A percentile compares a stretch with the other conserved stretches of the same genome.
Conservation (phyloP, 2,113 vertebrate genomes). For the Chionodraco myersi region DNA sequence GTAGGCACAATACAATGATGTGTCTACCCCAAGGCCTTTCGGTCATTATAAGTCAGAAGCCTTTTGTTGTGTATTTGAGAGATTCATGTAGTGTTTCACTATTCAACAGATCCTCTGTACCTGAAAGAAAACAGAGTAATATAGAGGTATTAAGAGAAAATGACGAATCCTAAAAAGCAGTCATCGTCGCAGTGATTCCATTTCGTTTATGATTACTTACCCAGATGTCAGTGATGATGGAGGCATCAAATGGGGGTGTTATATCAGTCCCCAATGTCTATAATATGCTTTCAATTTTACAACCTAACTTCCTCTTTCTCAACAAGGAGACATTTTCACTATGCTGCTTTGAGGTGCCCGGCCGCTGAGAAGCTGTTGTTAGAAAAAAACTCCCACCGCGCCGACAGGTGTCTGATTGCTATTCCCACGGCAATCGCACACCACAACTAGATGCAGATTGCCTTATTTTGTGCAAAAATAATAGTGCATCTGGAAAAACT, state of each 20-base stretch:
- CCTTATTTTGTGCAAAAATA: conserved; percentile 78
- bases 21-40: not conserved
- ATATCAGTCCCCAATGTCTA: conserved; percentile 67
- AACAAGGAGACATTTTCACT: conserved; percentile 65
- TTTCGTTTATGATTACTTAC: conserved; percentile 71
- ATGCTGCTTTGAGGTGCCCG: conserved; percentile 73
- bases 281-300: conserved; percentile 60
- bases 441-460: conserved; percentile 82
- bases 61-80: conserved; percentile 13
- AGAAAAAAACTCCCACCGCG: conserved; percentile 30
- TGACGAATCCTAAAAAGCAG: conserved; percentile 59
- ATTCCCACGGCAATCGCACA: conserved; percentile 71
- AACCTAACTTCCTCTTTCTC: conserved; percentile 63
- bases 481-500: conserved; percentile 72
- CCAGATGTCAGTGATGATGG: conserved; percentile 69
- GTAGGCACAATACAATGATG: not conserved
- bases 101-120: conserved; percentile 1
- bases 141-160: conserved; percentile 52
- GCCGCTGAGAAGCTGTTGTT: conserved; percentile 58
- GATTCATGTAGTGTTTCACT: conserved; percentile 4
- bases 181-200: conserved; percentile 64
- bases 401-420: conserved; percentile 80
- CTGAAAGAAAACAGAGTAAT: conserved; percentile 1
- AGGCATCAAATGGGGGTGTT: conserved; percentile 57
- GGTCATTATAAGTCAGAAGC: not conserved